Base-by-base conservation (phyloP, 2,113 vertebrate genomes). In the Apodemus sylvaticus region DNA sequence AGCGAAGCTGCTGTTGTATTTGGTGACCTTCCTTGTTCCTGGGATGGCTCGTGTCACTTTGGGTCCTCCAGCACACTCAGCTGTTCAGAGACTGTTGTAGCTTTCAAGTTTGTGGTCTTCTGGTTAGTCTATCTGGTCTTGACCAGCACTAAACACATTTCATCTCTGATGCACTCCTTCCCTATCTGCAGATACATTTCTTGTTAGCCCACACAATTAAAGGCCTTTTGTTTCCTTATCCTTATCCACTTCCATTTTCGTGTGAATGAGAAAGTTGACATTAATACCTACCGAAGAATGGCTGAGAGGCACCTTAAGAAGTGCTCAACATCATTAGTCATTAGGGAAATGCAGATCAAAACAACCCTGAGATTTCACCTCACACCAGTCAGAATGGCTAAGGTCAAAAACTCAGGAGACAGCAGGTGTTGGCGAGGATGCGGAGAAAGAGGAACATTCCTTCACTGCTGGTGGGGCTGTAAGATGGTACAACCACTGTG, bases 61-160 rank as follows among this genome's bases (percentile, higher is more conserved):
- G 39, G 42, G 66, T 19, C 17, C 31, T 81, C 89, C 29, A 74
- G 73, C 10, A 4, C 53, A 45, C 64, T 62, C 36, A 22, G 85
- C 86, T 17, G 14, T 26, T 71, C 51, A 82, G 85, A 86, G 87
- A 71, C 45, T 51, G 1, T 68, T 86, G 24, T 89, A 6, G 48
- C n/a, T 9, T 14, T 55, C 87, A 53, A n/a, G 19, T 90, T 58
- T 26, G 19, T 79, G 45, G 42, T 94, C 71, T 93, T 94, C 96
- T 88, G 87, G 94, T 94, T 42, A 90, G 31, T 90, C 83, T 83
- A 60, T 60, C 74, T 58, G 79, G 79, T 89, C 86, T 86, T 87
- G 86, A 83, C 58, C 62, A 68, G 66, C 17, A 60, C 58, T 73
- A n/a, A 71, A 86, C 77, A 29, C 86, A 62, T 89, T 91, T 83